Percentiles rank a stretch among this genome's conserved stretches.
Conservation (phyloP, 2,797 vertebrate genomes). For the Tachyglossus aculeatus region DNA sequence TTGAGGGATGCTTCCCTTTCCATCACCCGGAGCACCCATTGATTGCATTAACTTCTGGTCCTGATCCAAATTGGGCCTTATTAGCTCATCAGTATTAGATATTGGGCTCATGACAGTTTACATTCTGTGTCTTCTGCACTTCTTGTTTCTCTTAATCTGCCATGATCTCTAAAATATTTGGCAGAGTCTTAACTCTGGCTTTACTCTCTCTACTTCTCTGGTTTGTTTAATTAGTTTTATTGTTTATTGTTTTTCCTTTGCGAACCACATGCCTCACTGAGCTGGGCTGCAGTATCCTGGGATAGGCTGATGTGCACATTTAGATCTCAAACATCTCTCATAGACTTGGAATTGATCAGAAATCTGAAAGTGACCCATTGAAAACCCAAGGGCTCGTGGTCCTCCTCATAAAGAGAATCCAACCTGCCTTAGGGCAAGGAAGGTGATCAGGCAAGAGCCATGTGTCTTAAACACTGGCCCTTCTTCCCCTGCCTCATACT, state of each 20-base stretch:
- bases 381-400: not conserved
- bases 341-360: not conserved
- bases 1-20: no score
- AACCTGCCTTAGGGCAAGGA: constrained; percentile 1
- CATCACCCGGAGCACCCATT: no score
- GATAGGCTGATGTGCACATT: not conserved
- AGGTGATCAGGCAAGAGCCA: constrained; percentile 37
- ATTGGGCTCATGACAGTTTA: no score
- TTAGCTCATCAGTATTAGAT: no score
- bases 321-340: not conserved
- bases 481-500: no score
- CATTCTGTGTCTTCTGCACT: no score
- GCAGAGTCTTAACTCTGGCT: not conserved
- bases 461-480: constrained; percentile 40
- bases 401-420: not conserved
- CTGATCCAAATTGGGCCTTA: no score
- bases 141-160: not conserved
- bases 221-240: not conserved
- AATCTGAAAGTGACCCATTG: not conserved
- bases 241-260: constrained; percentile 7
- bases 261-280: not conserved
- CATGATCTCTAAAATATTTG: not conserved
- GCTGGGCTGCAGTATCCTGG: not conserved
- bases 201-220: not conserved
- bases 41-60: no score